Evolutionary conservation across 2,113 vertebrate genomes (phyloP), one percentile per base, ranked within the genome.

Genomic region (Artemisiospiza belli): DNA sequence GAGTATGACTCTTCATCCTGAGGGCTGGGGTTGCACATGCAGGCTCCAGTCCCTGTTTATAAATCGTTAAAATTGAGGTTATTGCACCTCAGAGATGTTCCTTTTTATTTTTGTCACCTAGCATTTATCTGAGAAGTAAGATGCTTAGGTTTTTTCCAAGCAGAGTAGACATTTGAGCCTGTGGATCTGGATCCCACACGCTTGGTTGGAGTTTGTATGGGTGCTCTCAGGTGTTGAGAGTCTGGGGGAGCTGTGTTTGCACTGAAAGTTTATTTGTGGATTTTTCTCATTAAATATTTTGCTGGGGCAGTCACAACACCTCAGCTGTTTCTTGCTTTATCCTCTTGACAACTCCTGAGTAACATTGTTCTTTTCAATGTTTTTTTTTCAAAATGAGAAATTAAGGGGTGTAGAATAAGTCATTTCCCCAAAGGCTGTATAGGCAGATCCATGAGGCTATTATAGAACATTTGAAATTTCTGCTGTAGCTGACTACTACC

Each of bases 321-420:
- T 84, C 66, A 87, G 62, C 75, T 94, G 23, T 91, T 94, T 84
- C 84, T 95, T 87, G 46, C 62, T 87, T 82, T 92, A 79, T 59
- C n/a, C 46, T 91, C 44, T 18, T 82, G 74, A 87, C 58, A 87
- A 6, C 28, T 82, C 55, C 76, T 84, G 78, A 77, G 61, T 89
- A 96, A 84, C 77, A 87, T 52, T 92, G 43, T 85, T 91, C 52
- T 91, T 96, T 82, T 84, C 70, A 85, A 4, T 64, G 13, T 57
- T 61, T 89, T 78, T 74, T 86, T 90, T 76, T 62, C 43, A 75
- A 94, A 94, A 89, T 79, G 77, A 87, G 76, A 89, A 94, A 83
- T 75, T 85, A 79, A 82, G 35, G 43, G 1, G 0, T 81, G 20
- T 54, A 73, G 81, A 83, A 10, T 89, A 87, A 82, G 49, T 84